Conservation (phyloP, 2,113 vertebrate species). For the Labeo rohita region DNA sequence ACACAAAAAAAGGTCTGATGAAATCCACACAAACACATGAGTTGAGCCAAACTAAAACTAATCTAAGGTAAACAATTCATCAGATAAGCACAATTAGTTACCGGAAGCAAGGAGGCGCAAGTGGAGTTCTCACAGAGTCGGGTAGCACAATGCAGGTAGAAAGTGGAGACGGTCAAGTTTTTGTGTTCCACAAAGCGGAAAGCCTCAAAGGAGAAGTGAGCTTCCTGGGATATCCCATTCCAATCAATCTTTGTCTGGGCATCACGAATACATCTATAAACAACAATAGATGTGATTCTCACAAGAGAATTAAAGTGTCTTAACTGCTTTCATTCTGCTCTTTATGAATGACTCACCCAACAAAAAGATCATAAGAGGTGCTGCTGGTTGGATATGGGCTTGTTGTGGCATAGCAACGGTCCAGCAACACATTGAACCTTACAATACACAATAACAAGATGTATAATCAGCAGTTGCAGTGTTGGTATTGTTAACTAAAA, state of each 20-base stretch:
- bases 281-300: constrained; percentile 9
- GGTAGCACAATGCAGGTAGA: constrained; percentile 78
- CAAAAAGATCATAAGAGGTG: constrained; percentile 75
- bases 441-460: not conserved
- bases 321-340: not conserved
- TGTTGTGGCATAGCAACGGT: constrained; percentile 76
- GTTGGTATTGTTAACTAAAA: not conserved
- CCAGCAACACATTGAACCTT: constrained; percentile 74
- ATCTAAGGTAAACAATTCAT: not conserved
- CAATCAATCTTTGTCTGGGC: constrained; percentile 64
- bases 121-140: constrained; percentile 73
- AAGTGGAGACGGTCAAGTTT: constrained; percentile 70
- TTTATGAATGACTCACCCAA: constrained; percentile 55
- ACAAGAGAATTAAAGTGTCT: constrained; percentile 5
- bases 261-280: constrained; percentile 67
- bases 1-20: not conserved
- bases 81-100: constrained; percentile 53
- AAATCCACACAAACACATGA: constrained; percentile 14
- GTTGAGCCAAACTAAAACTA: not conserved
- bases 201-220: constrained; percentile 75
- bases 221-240: constrained; percentile 70
- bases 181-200: constrained; percentile 76
- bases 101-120: constrained; percentile 60
- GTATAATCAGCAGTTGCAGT: not conserved
- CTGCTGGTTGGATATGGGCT: constrained; percentile 66